A percentile compares a stretch with the other conserved stretches of the same genome.
Evolutionary conservation across 2,797 vertebrate genomes (phyloP).

Genomic region (Etheostoma nigrum): DNA sequence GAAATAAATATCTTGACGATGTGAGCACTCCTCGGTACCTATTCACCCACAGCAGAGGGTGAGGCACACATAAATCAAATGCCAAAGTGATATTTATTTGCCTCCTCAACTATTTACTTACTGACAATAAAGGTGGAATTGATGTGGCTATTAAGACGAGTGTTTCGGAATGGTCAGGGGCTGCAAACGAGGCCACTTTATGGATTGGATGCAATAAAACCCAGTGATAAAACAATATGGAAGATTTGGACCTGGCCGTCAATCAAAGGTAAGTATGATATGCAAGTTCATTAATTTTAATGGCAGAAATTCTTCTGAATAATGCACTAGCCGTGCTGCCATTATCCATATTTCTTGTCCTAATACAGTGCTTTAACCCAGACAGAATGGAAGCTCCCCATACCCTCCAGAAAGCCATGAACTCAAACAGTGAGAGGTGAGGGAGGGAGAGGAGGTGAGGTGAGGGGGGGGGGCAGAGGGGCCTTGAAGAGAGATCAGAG

Average conservation of each 20-base stretch:
- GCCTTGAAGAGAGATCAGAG: constrained; percentile 49
- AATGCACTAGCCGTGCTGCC: constrained; percentile 7
- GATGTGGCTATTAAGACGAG: constrained; percentile 68
- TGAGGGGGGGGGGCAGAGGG: constrained; percentile 2
- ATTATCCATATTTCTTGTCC: constrained; percentile 47
- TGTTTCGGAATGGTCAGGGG: constrained; percentile 61
- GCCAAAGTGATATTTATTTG: constrained; percentile 67
- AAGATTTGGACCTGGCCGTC: constrained; percentile 50
- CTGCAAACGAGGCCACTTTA: constrained; percentile 57
- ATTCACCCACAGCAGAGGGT: constrained; percentile 14
- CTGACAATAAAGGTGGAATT: constrained; percentile 73
- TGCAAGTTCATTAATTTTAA: constrained; percentile 72
- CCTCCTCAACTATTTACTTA: constrained; percentile 73
- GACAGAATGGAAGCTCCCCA: constrained; percentile 38
- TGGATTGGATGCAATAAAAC: constrained; percentile 70
- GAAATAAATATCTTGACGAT: constrained; percentile 45
- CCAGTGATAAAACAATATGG: constrained; percentile 64
- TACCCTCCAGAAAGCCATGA: constrained; percentile 49
- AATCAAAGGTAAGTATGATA: constrained; percentile 68
- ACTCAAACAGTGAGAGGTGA: constrained; percentile 49
- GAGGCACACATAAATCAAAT: constrained; percentile 58
- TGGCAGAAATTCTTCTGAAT: constrained; percentile 56
- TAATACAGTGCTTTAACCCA: constrained; percentile 23
- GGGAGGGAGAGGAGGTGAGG: background rate
- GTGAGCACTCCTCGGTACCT: constrained; percentile 21